These are phyloP conservation scores for Caenorhabditis uteleia DNA, from an alignment of 2,888 invertebrate species.

Conservation along the genomic window DNA sequence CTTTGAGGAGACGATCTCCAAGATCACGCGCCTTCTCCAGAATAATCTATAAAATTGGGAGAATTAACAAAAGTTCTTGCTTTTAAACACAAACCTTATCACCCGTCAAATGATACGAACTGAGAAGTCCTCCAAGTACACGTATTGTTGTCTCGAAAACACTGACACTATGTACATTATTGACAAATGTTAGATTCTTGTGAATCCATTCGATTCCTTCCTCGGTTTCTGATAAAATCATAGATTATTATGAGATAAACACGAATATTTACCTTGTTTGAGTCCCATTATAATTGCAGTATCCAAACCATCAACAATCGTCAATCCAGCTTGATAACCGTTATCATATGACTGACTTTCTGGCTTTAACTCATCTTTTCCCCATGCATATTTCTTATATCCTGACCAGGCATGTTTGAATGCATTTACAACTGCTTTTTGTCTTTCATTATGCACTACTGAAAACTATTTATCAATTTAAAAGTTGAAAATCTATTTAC, in stretches of 20 bases:
- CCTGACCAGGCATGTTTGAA: conserved; percentile 85
- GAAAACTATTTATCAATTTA: conserved; percentile 39
- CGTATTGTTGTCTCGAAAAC: conserved; percentile 68
- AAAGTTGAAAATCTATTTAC: conserved; percentile 5
- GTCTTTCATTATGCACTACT: conserved; percentile 83
- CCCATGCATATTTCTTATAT: conserved; percentile 93
- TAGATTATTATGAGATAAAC: not conserved
- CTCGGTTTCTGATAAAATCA: conserved; percentile 78
- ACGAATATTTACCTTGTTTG: conserved; percentile 77
- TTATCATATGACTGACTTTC: conserved; percentile 77
- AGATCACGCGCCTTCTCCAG: conserved; percentile 58
- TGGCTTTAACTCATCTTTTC: conserved; percentile 92
- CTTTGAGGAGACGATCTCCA: conserved; percentile 70
- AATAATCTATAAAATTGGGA: conserved; percentile 55
- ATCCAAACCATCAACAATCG: conserved; percentile 91
- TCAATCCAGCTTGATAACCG: conserved; percentile 95
- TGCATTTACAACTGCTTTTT: conserved; percentile 84
- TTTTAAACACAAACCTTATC: too few species aligned
- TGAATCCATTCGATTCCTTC: conserved; percentile 89
- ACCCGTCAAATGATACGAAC: conserved; percentile 85
- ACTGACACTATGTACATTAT: conserved; percentile 70
- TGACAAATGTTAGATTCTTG: conserved; percentile 82
- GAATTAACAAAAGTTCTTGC: too few species aligned
- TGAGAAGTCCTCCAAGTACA: conserved; percentile 78
- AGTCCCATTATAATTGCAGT: conserved; percentile 95